A percentile compares a stretch with the other conserved stretches of the same genome.
These are phyloP conservation scores for Oikopleura albicans DNA, from an alignment of 23 tunicate species.

Conservation along the genomic window DNA sequence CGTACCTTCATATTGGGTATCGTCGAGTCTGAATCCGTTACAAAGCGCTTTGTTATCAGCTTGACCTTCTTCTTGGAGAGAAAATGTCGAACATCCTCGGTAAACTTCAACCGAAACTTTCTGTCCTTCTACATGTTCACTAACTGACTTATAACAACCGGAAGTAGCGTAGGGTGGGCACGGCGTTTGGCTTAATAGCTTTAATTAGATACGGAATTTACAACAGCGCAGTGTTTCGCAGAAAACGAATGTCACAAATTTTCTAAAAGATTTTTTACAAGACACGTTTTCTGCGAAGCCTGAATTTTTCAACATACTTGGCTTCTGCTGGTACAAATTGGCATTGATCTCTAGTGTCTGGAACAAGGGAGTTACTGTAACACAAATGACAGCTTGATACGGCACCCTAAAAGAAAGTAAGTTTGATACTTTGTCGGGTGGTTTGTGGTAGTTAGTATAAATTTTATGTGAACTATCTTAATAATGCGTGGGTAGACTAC, in stretches of 20 bases:
- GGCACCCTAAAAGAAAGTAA: background rate
- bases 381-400: background rate
- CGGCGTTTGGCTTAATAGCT: background rate
- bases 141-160: background rate
- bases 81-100: conserved; percentile 14
- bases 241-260: too few species aligned
- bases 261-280: too few species aligned
- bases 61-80: background rate
- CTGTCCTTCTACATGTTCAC: background rate
- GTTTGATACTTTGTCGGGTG: too few species aligned
- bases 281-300: too few species aligned
- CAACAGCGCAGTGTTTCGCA: too few species aligned
- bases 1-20: background rate
- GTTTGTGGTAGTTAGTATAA: too few species aligned
- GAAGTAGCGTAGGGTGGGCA: conserved; percentile 2
- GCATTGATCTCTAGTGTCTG: background rate
- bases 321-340: background rate
- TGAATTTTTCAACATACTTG: background rate
- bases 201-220: too few species aligned
- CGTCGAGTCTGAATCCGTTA: background rate
- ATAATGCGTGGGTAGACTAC: too few species aligned
- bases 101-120: background rate
- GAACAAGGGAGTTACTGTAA: background rate
- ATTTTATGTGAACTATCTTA: too few species aligned
- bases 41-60: background rate